Conservation (phyloP, 2,888 invertebrate genomes). For the Meteorus cinctellus region DNA sequence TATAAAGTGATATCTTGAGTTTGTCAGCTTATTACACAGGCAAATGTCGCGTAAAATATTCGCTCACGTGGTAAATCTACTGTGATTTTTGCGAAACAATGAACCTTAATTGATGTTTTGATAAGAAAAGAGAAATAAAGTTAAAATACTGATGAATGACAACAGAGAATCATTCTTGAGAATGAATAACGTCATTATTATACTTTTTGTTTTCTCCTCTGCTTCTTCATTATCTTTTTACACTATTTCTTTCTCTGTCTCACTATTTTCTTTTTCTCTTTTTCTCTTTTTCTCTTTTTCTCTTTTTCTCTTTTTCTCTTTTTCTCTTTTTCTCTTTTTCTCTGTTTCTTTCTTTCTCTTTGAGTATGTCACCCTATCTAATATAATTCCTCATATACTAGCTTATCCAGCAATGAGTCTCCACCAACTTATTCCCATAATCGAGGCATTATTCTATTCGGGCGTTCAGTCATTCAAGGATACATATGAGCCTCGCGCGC, state of each 20-base stretch:
- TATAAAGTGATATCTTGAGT: not conserved
- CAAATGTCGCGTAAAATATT: not conserved
- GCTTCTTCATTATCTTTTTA: not conserved
- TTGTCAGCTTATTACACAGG: not conserved
- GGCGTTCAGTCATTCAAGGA: conserved; percentile 66
- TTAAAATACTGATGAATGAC: not conserved
- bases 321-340: too few relatives aligned
- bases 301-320: too few relatives aligned
- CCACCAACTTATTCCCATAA: conserved; percentile 31
- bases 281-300: too few relatives aligned
- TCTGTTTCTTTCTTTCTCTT: too few relatives aligned
- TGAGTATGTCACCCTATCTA: too few relatives aligned
- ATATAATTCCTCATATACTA: too few relatives aligned
- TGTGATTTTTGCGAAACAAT: not conserved
- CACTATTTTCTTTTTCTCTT: too few relatives aligned
- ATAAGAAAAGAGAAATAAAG: not conserved
- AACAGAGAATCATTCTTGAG: not conserved
- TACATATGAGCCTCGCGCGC: conserved; percentile 53
- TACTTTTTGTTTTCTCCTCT: not conserved
- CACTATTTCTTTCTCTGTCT: too few relatives aligned
- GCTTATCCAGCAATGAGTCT: conserved; percentile 4
- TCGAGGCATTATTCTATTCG: conserved; percentile 56
- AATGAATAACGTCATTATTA: conserved; percentile 5
- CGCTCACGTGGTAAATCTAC: not conserved
- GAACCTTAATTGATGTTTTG: not conserved